Conservation (phyloP, 1,140 invertebrate genomes). For the Papilio helenus region DNA sequence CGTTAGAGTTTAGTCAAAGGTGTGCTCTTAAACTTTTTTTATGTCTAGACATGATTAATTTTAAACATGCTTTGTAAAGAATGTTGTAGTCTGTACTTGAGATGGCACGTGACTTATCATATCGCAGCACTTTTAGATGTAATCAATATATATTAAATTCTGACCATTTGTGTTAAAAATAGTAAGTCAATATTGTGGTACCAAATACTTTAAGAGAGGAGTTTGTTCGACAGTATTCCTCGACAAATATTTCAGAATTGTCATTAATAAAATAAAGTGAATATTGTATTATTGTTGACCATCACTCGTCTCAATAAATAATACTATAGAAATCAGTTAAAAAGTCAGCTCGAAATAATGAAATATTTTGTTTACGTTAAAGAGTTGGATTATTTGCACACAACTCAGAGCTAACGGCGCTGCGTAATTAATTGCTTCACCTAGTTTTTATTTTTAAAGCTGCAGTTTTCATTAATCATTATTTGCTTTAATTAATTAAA, state of each 20-base stretch:
- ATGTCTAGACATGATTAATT: too few species aligned
- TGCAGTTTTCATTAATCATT: slow-evolving; percentile 23
- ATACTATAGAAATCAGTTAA: not conserved
- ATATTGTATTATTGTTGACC: not conserved
- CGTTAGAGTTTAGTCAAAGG: too few species aligned
- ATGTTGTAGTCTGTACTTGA: too few species aligned
- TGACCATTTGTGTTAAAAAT: too few species aligned
- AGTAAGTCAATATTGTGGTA: too few species aligned
- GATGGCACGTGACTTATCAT: too few species aligned
- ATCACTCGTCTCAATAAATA: not conserved
- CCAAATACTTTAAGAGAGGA: too few species aligned
- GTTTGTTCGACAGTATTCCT: not conserved
- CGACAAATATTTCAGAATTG: not conserved
- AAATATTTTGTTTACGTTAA: slow-evolving; percentile 23
- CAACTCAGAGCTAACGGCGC: slow-evolving; percentile 19
- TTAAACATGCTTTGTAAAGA: too few species aligned
- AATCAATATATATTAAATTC: too few species aligned
- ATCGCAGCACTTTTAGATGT: too few species aligned
- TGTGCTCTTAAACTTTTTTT: too few species aligned
- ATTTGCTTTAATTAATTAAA: slow-evolving; percentile 33
- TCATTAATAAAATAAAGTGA: not conserved
- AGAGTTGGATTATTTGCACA: slow-evolving; percentile 9
- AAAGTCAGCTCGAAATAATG: not conserved
- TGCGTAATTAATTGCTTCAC: slow-evolving; percentile 14
- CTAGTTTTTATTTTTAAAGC: slow-evolving; percentile 10